Conservation (phyloP, 2,113 vertebrate species). For the Plotosus lineatus region DNA sequence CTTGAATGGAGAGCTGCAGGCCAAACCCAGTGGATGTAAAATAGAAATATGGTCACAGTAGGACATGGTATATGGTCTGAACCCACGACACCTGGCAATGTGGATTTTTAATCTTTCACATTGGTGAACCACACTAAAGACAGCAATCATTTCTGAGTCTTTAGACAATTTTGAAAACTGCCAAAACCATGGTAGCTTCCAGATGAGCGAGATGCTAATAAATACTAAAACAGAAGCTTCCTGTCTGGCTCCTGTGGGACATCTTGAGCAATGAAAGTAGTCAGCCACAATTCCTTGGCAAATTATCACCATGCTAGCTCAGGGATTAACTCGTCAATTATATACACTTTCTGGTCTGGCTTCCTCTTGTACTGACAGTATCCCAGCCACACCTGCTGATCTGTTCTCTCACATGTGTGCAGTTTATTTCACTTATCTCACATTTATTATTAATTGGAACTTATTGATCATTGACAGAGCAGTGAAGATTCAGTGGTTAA, state of each 20-base stretch:
- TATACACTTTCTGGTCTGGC: not conserved
- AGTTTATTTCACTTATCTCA: not conserved
- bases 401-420: not conserved
- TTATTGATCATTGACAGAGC: too few relatives aligned
- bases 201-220: conserved; percentile 2
- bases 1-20: conserved; percentile 13
- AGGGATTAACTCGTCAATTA: not conserved
- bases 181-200: not conserved
- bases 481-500: too few relatives aligned
- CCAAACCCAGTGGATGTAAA: conserved; percentile 50
- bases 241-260: not conserved
- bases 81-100: not conserved
- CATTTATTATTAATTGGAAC: not conserved
- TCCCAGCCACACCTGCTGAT: not conserved
- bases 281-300: not conserved
- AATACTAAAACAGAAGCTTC: not conserved
- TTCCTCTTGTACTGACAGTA: not conserved
- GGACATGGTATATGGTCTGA: not conserved
- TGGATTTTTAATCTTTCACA: not conserved
- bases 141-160: not conserved
- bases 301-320: not conserved
- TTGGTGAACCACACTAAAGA: not conserved
- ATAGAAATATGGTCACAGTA: conserved; percentile 19
- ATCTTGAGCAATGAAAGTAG: not conserved
- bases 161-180: not conserved